Evolutionary conservation across 1,140 invertebrate species (phyloP), one percentile per base, ranked within the genome.

Genomic region (Danaus plexippus): DNA sequence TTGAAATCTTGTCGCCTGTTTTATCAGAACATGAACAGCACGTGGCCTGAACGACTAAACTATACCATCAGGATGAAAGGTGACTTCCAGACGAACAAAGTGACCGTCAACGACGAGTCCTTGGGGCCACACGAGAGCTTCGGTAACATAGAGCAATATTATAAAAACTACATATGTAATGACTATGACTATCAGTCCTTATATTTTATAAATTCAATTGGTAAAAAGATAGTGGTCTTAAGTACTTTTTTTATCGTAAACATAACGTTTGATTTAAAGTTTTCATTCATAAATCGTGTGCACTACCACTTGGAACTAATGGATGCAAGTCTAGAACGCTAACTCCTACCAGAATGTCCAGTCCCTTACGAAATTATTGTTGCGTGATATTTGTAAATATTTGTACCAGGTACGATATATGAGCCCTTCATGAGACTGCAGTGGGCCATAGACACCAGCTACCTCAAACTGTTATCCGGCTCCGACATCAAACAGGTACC

Each of bases 361-460:
- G 22, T 32, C 4, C 0, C 22, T 32, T 15, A 15, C 15, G 3
- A 15, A 1, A 1, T 15, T 15, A 1, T 15, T 15, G 15, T 15
- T 15, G 1, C 40, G 9, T 42, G 40, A 51, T 43, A 7, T 41
- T 6, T 49, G 15, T 52, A 9, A 47, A 22, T 22, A 22, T 47
- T 8, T 43, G 43, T 64, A 63, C 1, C 64, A 83, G 80, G 77
- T 43, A 51, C 45, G 3, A 45, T 63, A 0, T 83, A 83, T 56
- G 61, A 71, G 11, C 12, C 51, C 10, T 82, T 83, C 47, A 72
- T 80, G 71, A 63, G 56, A 1, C 53, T 85, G 7, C 82, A 85
- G 53, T 85, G 82, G 82, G 73, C 80, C 0, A 69, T 85, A n/a
- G 75, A 83, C 32, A 61, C 64, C 1, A 71, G 67, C 18, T 85